phyloP scores from a whole-genome alignment of 2,113 vertebrate genomes.

The Istiophorus platypterus region DNA sequence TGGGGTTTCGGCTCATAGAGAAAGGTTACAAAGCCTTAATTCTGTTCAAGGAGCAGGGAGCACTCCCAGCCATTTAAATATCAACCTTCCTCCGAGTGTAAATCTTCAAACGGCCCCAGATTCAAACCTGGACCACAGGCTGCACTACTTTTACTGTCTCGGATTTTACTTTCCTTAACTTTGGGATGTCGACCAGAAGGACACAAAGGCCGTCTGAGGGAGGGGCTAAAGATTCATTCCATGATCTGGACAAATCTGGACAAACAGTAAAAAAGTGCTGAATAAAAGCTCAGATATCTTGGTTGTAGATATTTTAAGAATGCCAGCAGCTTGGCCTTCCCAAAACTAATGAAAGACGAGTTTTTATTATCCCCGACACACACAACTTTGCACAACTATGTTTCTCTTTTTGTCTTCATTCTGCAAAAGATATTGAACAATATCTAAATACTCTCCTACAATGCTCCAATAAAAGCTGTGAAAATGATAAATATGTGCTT shows the following conservation, averaged over 20 bases:
- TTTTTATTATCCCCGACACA: neutral
- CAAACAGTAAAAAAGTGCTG: neutral
- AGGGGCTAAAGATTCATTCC: neutral
- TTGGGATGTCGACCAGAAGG: neutral
- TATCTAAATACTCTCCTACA: constrained; percentile 11
- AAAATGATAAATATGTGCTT: constrained; percentile 61
- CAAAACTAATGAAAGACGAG: constrained; percentile 1
- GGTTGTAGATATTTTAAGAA: constrained; percentile 1
- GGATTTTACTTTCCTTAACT: neutral
- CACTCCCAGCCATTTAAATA: neutral
- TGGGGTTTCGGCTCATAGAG: neutral
- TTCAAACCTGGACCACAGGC: neutral
- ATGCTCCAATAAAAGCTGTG: constrained; percentile 39
- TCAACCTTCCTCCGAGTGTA: constrained; percentile 8
- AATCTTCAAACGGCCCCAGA: constrained; percentile 31
- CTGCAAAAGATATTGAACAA: constrained; percentile 17
- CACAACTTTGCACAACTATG: neutral
- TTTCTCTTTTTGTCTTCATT: constrained; percentile 1
- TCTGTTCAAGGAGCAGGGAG: constrained; percentile 15
- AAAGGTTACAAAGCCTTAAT: neutral
- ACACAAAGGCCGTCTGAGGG: neutral
- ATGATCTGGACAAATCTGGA: neutral
- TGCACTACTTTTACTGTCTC: neutral
- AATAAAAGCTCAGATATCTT: neutral
- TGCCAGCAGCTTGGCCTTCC: neutral